A percentile compares a stretch with the other conserved stretches of the same genome.
These are phyloP conservation scores for Eugnorisma glareosa DNA, from an alignment of 2,888 invertebrate species.

Conservation along the genomic window DNA sequence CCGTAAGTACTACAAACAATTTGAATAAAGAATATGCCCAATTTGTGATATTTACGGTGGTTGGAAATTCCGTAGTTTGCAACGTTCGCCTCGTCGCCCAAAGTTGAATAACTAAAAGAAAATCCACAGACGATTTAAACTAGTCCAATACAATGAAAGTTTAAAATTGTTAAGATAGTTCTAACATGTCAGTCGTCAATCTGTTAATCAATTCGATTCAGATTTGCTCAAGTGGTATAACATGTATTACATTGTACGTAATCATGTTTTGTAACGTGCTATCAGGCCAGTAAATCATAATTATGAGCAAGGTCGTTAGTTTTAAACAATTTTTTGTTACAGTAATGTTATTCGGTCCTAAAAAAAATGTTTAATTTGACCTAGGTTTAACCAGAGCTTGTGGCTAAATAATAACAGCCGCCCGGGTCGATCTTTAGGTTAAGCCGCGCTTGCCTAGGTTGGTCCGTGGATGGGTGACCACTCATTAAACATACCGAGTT, in stretches of 20 bases:
- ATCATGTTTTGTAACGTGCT: conserved; percentile 5
- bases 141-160: not conserved
- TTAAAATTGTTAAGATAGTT: not conserved
- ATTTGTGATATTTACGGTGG: not conserved
- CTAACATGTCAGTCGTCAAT: conserved; percentile 1
- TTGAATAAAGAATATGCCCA: not conserved
- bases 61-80: not conserved
- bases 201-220: not conserved
- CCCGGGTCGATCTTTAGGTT: too few relatives aligned
- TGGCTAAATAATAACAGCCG: too few relatives aligned
- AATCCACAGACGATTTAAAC: not conserved
- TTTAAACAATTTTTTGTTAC: not conserved
- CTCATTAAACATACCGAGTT: too few relatives aligned
- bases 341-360: not conserved
- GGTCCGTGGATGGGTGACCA: too few relatives aligned
- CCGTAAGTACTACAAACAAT: conserved; percentile 74
- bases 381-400: too few relatives aligned
- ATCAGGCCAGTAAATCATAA: conserved; percentile 1
- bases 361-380: not conserved
- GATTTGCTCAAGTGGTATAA: not conserved
- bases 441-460: too few relatives aligned
- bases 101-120: not conserved
- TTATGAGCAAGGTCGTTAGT: not conserved
- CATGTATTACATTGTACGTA: not conserved
- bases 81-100: not conserved